Conservation (phyloP, 2,113 vertebrate genomes). For the Salvelinus fontinalis region DNA sequence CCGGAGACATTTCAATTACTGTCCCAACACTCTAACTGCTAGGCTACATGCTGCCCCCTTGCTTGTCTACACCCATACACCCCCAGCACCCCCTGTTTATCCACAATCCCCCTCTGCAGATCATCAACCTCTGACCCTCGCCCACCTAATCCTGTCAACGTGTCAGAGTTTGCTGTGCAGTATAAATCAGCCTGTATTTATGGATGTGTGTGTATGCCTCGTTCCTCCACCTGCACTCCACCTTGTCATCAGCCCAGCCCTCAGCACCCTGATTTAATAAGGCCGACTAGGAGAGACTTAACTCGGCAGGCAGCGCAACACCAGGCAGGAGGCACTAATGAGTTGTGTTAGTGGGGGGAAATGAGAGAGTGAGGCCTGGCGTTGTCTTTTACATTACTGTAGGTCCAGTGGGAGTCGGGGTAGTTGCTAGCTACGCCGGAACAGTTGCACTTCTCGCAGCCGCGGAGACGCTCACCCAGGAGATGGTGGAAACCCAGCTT, state of each 20-base stretch:
- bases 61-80: neutral
- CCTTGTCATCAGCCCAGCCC: too few species aligned
- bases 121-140: constrained; percentile 22
- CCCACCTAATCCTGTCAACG: neutral
- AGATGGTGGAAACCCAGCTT: constrained; percentile 90
- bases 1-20: too few species aligned
- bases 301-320: too few species aligned
- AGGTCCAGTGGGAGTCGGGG: constrained; percentile 80
- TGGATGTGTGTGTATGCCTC: neutral
- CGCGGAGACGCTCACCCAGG: constrained; percentile 76
- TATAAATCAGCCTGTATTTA: neutral
- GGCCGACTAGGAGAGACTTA: too few species aligned
- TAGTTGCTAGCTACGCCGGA: constrained; percentile 85
- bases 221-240: too few species aligned
- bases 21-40: too few species aligned
- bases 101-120: constrained; percentile 13
- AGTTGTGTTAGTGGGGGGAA: too few species aligned
- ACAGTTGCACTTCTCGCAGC: constrained; percentile 93
- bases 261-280: too few species aligned
- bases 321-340: too few species aligned
- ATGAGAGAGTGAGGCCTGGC: neutral
- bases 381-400: constrained; percentile 77
- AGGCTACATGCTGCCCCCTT: neutral
- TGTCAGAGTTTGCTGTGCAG: too few species aligned
- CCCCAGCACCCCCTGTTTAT: neutral